Evolutionary conservation across 1,140 invertebrate genomes (phyloP), one percentile per base, ranked within the genome.

Genomic region (Drosophila pruinosa): DNA sequence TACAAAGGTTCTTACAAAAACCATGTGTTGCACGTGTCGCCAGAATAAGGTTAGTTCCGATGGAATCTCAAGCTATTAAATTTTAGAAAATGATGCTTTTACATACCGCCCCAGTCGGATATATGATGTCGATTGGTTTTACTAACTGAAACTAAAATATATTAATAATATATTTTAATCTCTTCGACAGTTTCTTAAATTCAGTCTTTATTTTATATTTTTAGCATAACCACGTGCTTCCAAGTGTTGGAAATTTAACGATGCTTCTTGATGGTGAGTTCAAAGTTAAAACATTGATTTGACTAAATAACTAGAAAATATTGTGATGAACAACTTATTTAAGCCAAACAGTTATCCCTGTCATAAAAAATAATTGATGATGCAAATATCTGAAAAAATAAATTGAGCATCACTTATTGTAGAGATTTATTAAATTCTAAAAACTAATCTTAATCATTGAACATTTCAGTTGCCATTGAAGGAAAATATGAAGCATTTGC

Each of bases 281-380:
- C n/a, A n/a, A n/a, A n/a, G n/a, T n/a, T n/a, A n/a, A n/a, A n/a
- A n/a, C n/a, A n/a, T n/a, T n/a, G n/a, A n/a, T n/a, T n/a, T n/a
- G n/a, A n/a, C n/a, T n/a, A n/a, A n/a, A n/a, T n/a, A n/a, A n/a
- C n/a, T n/a, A n/a, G n/a, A n/a, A n/a, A n/a, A n/a, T n/a, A n/a
- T n/a, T 14, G 47, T 80, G 78, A 81, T 81, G 78, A 81, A 68
- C 72, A 81, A 14, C 14, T 65, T 68, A 26, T 43, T 80, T 67
- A 59, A 73, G 65, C 59, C 73, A 77, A 78, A 80, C 78, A 81
- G 78, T 81, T 81, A 81, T 81, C 78, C 78, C 78, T 81, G 70
- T 77, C 78, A 81, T 81, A 81, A 81, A 6, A n/a, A 73, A 65
- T 72, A 81, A 65, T 81, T 80, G 77, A 80, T 80, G 78, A 80